These are phyloP conservation scores for Ganaspis brasiliensis DNA, from an alignment of 2,888 invertebrate species.

Conservation along the genomic window DNA sequence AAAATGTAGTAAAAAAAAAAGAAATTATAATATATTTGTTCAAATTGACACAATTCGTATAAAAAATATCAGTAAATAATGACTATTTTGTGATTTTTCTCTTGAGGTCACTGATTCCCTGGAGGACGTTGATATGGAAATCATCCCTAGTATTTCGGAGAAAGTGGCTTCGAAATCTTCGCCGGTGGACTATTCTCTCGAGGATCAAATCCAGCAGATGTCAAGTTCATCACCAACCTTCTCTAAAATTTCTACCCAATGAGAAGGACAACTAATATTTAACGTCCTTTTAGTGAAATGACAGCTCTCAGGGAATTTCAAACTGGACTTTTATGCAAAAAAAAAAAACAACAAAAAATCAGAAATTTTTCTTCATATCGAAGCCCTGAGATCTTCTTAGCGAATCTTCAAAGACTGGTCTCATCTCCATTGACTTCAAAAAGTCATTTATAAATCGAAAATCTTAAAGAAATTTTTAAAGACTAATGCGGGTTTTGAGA, in stretches of 20 bases:
- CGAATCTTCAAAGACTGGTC: slow-evolving; percentile 28
- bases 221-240: slow-evolving; percentile 67
- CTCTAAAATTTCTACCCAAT: slow-evolving; percentile 70
- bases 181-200: slow-evolving; percentile 56
- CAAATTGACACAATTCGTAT: too few species aligned
- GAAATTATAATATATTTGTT: too few species aligned
- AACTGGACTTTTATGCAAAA: slow-evolving; percentile 19
- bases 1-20: background rate
- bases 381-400: slow-evolving; percentile 15
- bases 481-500: background rate
- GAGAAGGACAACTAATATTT: background rate
- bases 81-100: slow-evolving; percentile 35
- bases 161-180: slow-evolving; percentile 58
- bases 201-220: slow-evolving; percentile 61
- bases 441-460: slow-evolving; percentile 9
- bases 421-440: background rate
- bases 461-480: background rate
- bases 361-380: background rate
- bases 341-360: too few species aligned
- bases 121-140: slow-evolving; percentile 62
- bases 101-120: slow-evolving; percentile 64
- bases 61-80: background rate
- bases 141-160: slow-evolving; percentile 67
- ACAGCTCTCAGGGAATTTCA: slow-evolving; percentile 24
- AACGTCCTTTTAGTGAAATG: slow-evolving; percentile 6